Percentiles rank a stretch among this genome's conserved stretches.
phyloP scores from a whole-genome alignment of 2,797 vertebrate genomes.

The Hypotaenidia philippensis region DNA sequence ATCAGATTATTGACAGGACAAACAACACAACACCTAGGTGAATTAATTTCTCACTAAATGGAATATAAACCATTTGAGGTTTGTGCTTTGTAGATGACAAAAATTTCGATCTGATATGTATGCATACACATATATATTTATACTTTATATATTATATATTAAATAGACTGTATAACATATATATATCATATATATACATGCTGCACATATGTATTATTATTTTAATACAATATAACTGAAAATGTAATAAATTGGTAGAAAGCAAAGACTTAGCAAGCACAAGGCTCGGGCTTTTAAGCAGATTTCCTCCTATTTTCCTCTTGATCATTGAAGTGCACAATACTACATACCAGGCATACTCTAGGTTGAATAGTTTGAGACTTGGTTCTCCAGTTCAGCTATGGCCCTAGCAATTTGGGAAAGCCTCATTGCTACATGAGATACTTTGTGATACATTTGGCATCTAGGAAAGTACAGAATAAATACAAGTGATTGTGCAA shows the following conservation, averaged over 20 bases:
- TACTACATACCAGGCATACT: not conserved
- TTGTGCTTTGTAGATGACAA: not conserved
- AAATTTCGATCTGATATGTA: not conserved
- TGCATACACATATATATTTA: not conserved
- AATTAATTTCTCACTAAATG: not conserved
- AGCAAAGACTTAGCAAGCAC: not conserved
- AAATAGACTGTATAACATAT: too few species aligned
- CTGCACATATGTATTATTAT: not conserved
- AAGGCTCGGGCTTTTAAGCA: not conserved
- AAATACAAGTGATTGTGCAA: not conserved
- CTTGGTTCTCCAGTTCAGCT: not conserved
- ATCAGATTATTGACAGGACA: not conserved
- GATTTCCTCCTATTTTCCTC: not conserved
- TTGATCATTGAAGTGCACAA: not conserved
- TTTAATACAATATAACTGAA: not conserved
- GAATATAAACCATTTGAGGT: not conserved
- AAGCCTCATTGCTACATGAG: not conserved
- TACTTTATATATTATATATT: not conserved
- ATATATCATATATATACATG: not conserved
- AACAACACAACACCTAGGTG: not conserved
- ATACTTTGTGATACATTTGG: not conserved
- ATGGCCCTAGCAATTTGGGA: not conserved
- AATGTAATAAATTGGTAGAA: not conserved
- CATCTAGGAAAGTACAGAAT: not conserved
- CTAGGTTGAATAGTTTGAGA: not conserved